Percentiles rank a stretch among this genome's conserved stretches.
phyloP scores from a whole-genome alignment of 2,113 vertebrate species.

The Azemiops feae region DNA sequence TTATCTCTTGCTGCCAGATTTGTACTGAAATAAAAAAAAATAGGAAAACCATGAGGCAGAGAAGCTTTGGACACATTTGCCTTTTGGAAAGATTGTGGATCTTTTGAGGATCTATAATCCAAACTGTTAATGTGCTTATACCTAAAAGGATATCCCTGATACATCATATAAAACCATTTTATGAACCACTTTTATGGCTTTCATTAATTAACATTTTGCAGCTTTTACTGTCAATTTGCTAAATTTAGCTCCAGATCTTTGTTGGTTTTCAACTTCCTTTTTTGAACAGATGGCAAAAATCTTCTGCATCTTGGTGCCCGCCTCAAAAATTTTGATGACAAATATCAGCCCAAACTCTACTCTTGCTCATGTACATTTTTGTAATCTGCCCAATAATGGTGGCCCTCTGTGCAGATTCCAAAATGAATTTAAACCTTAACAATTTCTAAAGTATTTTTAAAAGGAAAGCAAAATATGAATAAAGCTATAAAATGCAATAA shows the following conservation, averaged over 20 bases:
- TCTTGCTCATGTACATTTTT: background rate
- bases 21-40: slow-evolving; percentile 19
- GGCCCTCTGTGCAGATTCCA: background rate
- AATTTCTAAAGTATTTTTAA: background rate
- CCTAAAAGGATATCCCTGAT: background rate
- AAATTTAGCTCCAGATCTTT: background rate
- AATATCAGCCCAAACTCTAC: background rate
- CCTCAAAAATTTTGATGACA: background rate
- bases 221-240: background rate
- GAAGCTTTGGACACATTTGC: slow-evolving; percentile 36
- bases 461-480: background rate
- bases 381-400: background rate
- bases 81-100: slow-evolving; percentile 30
- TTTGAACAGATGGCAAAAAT: background rate
- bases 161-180: background rate
- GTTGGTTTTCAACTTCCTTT: background rate
- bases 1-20: slow-evolving; percentile 39
- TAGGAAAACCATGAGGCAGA: slow-evolving; percentile 39
- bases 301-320: background rate
- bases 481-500: background rate
- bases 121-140: slow-evolving; percentile 11
- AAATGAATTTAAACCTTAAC: background rate
- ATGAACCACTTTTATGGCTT: background rate
- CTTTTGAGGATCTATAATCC: slow-evolving; percentile 27
- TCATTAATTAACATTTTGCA: background rate